These are phyloP conservation scores for Chrysopilus asiliformis DNA, from an alignment of 2,888 invertebrate genomes.

Conservation along the genomic window DNA sequence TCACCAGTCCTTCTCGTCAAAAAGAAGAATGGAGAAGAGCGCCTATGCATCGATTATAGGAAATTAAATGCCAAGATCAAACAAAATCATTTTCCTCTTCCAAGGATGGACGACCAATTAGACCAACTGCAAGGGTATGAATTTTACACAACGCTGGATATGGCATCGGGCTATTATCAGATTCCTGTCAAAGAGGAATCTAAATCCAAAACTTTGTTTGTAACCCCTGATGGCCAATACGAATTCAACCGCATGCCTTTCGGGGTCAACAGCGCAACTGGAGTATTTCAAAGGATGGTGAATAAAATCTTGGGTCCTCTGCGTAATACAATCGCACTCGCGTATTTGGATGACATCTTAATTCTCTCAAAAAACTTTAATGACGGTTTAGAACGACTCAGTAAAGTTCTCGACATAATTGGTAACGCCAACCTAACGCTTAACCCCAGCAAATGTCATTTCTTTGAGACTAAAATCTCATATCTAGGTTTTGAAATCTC, in stretches of 20 bases:
- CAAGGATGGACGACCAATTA: too few species aligned
- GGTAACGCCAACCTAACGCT: constrained; percentile 6
- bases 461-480: constrained; percentile 9
- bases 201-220: constrained; percentile 18
- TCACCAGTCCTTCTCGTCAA: constrained; percentile 5
- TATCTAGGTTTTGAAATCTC: constrained; percentile 14
- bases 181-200: constrained; percentile 12
- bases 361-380: constrained; percentile 4
- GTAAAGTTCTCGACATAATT: constrained; percentile 6
- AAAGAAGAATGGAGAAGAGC: constrained; percentile 7
- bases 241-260: constrained; percentile 10
- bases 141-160: constrained; percentile 8
- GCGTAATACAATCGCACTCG: constrained; percentile 2
- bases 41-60: too few species aligned
- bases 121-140: constrained; percentile 8
- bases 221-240: constrained; percentile 17
- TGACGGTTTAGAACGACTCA: constrained; percentile 8
- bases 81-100: too few species aligned
- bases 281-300: constrained; percentile 12
- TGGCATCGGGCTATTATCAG: too few species aligned
- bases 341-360: constrained; percentile 11
- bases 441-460: constrained; percentile 10
- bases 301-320: constrained; percentile 7
- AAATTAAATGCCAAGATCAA: too few species aligned
- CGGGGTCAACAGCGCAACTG: constrained; percentile 8